These are phyloP conservation scores for Leucosticte australis DNA, from an alignment of 2,113 vertebrate species.

Conservation along the genomic window DNA sequence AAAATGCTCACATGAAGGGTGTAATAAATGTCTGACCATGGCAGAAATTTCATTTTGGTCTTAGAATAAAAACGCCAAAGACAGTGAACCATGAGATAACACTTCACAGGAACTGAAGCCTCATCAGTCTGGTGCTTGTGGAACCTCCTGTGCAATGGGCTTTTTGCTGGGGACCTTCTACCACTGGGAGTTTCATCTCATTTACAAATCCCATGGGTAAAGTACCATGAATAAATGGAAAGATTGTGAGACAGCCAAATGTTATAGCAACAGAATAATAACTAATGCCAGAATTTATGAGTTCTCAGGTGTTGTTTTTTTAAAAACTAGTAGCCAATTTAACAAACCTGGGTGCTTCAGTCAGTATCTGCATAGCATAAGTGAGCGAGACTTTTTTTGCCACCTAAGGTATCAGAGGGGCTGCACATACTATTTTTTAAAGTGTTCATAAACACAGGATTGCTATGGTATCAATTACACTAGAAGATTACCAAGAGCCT, in stretches of 20 bases:
- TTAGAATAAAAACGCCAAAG: neutral
- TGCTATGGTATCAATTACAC: neutral
- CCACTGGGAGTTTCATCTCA: neutral
- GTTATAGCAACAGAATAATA: neutral
- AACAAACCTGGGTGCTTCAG: neutral
- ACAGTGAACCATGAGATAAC: neutral
- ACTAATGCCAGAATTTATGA: neutral
- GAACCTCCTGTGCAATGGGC: neutral
- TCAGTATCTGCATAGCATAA: neutral
- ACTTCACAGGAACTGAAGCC: neutral
- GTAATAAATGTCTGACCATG: neutral
- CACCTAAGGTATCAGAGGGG: neutral
- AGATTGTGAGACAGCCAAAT: neutral
- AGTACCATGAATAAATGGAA: neutral
- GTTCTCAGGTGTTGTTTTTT: neutral
- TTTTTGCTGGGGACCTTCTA: neutral
- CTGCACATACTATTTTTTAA: neutral
- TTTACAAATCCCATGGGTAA: neutral
- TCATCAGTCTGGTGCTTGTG: neutral
- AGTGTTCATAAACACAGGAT: neutral
- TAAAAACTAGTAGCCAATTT: neutral
- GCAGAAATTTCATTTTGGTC: neutral
- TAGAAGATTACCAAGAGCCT: conserved; percentile 23
- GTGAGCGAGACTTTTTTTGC: neutral
- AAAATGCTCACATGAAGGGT: neutral